phyloP scores from a whole-genome alignment of 2,113 vertebrate species.

The Prionailurus bengalensis region DNA sequence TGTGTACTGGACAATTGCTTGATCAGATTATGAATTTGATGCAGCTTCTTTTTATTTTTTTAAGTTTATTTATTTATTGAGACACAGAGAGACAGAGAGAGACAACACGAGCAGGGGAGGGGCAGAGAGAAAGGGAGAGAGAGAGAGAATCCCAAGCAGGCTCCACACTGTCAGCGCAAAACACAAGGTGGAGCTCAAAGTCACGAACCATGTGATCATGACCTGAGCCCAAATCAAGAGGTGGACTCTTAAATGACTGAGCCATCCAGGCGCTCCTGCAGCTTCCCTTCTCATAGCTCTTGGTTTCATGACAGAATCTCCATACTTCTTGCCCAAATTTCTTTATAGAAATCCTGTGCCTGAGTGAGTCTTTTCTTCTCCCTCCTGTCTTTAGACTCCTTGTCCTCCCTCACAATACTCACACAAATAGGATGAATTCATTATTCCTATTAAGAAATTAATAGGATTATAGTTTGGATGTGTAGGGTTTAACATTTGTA shows the following conservation, averaged over 20 bases:
- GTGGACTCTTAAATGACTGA: too few relatives aligned
- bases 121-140: too few relatives aligned
- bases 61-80: too few relatives aligned
- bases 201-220: too few relatives aligned
- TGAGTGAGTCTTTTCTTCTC: neutral
- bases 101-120: too few relatives aligned
- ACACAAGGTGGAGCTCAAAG: too few relatives aligned
- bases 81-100: too few relatives aligned
- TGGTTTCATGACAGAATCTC: neutral
- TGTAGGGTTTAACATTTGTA: neutral
- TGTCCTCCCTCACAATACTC: neutral
- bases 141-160: too few relatives aligned
- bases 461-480: neutral
- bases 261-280: too few relatives aligned
- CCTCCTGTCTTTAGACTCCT: neutral
- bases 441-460: neutral
- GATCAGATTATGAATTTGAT: neutral
- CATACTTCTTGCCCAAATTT: rapidly evolving
- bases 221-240: too few relatives aligned
- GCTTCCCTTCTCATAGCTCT: neutral
- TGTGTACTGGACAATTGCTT: neutral
- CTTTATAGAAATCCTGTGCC: neutral
- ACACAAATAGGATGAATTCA: neutral
- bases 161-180: too few relatives aligned
- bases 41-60: neutral